Conservation (phyloP, 2,888 invertebrate species). For the Heteromyza rotundicornis region DNA sequence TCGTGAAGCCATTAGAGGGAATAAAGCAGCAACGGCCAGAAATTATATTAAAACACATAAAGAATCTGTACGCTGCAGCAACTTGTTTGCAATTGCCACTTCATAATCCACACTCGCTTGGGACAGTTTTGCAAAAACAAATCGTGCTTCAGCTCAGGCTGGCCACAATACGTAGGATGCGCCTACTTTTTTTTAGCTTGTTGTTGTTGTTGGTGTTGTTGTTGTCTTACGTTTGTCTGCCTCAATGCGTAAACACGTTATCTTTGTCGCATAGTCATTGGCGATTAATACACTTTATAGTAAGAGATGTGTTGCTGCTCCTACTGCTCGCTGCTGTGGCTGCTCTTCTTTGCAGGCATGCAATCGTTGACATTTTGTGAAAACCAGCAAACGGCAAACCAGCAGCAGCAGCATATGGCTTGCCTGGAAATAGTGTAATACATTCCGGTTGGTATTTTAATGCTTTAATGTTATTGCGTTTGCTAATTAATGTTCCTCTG, state of each 20-base stretch:
- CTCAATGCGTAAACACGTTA: constrained; percentile 37
- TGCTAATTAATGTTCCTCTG: constrained; percentile 45
- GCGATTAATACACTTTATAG: constrained; percentile 51
- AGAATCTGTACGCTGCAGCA: too few species aligned
- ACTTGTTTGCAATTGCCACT: not conserved
- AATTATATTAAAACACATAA: constrained; percentile 38
- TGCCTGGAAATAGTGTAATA: not conserved
- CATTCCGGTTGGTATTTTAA: not conserved
- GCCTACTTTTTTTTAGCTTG: not conserved
- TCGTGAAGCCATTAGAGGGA: not conserved
- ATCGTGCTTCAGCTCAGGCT: not conserved
- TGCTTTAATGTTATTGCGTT: constrained; percentile 42
- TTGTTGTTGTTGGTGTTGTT: not conserved
- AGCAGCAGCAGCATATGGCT: not conserved
- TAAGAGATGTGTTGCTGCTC: not conserved
- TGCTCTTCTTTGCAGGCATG: not conserved
- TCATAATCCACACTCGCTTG: not conserved
- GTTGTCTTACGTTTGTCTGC: not conserved
- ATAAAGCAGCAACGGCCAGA: not conserved
- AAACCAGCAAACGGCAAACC: not conserved
- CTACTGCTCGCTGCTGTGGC: not conserved
- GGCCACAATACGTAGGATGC: constrained; percentile 6
- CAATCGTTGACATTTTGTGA: constrained; percentile 23
- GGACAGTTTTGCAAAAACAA: not conserved
- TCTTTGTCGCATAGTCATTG: constrained; percentile 44